These are phyloP conservation scores for Albula goreensis DNA, from an alignment of 2,113 vertebrate genomes.

Conservation along the genomic window DNA sequence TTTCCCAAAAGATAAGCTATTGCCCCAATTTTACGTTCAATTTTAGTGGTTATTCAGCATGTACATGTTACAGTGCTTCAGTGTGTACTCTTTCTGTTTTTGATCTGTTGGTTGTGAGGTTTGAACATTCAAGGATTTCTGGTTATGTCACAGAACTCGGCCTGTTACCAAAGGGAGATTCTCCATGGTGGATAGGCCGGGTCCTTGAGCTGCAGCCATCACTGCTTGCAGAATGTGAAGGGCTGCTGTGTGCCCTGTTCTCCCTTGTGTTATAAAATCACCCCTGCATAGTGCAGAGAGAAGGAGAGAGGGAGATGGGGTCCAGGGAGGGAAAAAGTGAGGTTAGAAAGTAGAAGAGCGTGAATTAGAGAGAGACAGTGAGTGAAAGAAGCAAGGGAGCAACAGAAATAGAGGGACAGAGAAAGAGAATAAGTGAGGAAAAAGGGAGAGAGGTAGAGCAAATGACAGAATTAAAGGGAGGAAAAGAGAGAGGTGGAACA, in stretches of 20 bases:
- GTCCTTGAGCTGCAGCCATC: not conserved
- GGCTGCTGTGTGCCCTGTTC: not conserved
- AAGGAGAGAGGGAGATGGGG: not conserved
- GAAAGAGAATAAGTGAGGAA: not conserved
- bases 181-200: not conserved
- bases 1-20: not conserved
- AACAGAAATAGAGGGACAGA: not conserved
- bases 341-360: not conserved
- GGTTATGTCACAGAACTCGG: not conserved
- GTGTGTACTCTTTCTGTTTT: not conserved
- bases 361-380: not conserved
- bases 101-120: not conserved
- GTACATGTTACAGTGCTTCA: not conserved
- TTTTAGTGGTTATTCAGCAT: not conserved
- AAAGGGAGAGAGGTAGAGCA: not conserved
- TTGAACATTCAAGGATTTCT: not conserved
- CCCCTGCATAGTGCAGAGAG: not conserved
- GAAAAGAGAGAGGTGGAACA: too few relatives aligned
- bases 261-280: too few relatives aligned
- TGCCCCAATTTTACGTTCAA: not conserved
- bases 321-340: too few relatives aligned
- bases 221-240: not conserved
- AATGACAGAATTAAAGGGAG: too few relatives aligned
- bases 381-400: not conserved
- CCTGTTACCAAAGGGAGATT: not conserved